Evolutionary conservation across 2,113 vertebrate genomes (phyloP).

Genomic region (Pseudorhombus dupliciocellatus): DNA sequence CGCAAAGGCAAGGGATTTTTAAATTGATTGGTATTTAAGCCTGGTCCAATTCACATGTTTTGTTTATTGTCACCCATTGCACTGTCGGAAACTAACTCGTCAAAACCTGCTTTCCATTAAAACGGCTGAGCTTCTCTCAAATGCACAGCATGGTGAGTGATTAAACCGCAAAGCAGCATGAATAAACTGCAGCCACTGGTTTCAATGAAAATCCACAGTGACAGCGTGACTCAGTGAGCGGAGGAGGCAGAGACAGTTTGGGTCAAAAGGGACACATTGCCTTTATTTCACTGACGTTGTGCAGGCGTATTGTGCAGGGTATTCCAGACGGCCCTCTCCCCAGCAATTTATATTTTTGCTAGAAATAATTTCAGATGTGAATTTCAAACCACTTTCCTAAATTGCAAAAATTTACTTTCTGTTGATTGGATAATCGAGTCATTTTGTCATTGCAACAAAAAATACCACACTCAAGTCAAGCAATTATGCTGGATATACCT

Average conservation of each 20-base stretch:
- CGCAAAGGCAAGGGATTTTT: not conserved
- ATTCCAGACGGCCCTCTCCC: not conserved
- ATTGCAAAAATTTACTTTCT: not conserved
- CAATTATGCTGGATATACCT: not conserved
- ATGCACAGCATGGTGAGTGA: constrained; percentile 38
- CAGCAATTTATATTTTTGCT: not conserved
- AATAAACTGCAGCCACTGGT: constrained; percentile 27
- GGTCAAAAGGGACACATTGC: constrained; percentile 12
- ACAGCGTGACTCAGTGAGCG: constrained; percentile 7
- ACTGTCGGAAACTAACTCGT: constrained; percentile 20
- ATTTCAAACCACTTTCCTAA: too few relatives aligned
- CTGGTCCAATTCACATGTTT: not conserved
- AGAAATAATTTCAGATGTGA: not conserved
- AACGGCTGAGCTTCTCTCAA: constrained; percentile 1
- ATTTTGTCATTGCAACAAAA: not conserved
- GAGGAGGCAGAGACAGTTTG: not conserved
- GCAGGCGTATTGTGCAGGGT: constrained; percentile 7
- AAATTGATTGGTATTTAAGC: constrained; percentile 1
- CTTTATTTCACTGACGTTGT: not conserved
- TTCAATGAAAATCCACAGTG: constrained; percentile 23
- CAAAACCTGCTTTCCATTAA: constrained; percentile 30
- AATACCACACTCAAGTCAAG: not conserved
- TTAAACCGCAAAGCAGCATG: constrained; percentile 23
- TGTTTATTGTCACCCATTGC: constrained; percentile 24
- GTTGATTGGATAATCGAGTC: not conserved